Evolutionary conservation across 2,888 invertebrate species (phyloP).

Genomic region (Ctenicera cuprea): DNA sequence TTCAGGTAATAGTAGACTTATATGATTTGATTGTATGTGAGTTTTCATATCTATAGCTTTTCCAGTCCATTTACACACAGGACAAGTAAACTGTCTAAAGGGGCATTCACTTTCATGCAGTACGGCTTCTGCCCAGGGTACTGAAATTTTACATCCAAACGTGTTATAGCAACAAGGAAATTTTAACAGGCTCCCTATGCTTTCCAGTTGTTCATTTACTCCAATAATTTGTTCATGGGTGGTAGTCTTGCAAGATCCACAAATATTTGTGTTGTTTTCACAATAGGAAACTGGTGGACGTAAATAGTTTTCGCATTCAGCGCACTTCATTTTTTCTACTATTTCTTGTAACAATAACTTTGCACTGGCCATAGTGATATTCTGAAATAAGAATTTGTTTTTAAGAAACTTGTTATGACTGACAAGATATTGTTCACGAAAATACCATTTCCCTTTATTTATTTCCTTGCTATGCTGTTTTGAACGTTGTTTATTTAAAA

Average conservation of each 20-base stretch:
- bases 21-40: neutral
- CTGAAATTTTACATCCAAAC: conserved; percentile 11
- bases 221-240: neutral
- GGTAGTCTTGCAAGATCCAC: conserved; percentile 6
- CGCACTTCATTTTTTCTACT: conserved; percentile 19
- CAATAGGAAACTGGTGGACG: conserved; percentile 25
- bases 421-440: no score
- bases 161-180: conserved; percentile 32
- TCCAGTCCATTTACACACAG: conserved; percentile 1
- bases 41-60: conserved; percentile 15
- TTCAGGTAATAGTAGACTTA: neutral
- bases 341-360: conserved; percentile 6
- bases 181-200: conserved; percentile 20
- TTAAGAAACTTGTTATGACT: no score
- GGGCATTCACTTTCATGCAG: conserved; percentile 31
- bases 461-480: no score
- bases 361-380: neutral
- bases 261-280: neutral
- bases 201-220: conserved; percentile 13
- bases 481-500: no score
- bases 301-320: conserved; percentile 3
- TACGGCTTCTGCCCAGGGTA: conserved; percentile 17
- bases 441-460: no score
- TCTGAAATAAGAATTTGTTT: neutral
- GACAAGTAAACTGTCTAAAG: conserved; percentile 34